Evolutionary conservation across 37 sponge, comb jelly and placozoan genomes (phyloP).

Genomic region (Geodia barretti): DNA sequence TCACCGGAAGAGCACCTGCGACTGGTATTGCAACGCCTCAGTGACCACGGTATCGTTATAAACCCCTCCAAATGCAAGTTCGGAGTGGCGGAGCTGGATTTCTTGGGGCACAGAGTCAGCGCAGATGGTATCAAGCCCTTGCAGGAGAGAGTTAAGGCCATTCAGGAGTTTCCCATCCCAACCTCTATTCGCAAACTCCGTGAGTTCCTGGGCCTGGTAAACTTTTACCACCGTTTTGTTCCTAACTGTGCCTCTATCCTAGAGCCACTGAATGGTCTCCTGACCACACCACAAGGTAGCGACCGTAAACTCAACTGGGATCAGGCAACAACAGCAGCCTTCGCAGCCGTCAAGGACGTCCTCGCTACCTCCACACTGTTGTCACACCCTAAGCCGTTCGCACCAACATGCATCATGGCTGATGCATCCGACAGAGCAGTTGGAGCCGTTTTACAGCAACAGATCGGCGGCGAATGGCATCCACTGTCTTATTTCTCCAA

Average conservation of each 20-base stretch:
- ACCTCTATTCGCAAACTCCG: slow-evolving; percentile 29
- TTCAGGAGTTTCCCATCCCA: slow-evolving; percentile 28
- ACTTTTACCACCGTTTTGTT: slow-evolving; percentile 53
- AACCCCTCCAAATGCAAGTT: slow-evolving; percentile 6
- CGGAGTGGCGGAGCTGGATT: slow-evolving; percentile 15
- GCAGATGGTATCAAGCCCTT: slow-evolving; percentile 21
- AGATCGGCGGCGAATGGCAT: slow-evolving; percentile 13
- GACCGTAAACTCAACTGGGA: too few relatives aligned
- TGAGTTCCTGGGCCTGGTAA: slow-evolving; percentile 38
- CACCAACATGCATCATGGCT: slow-evolving; percentile 7
- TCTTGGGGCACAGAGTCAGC: slow-evolving; percentile 47
- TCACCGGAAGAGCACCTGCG: slow-evolving; percentile 42
- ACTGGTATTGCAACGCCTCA: slow-evolving; percentile 12
- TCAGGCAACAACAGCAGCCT: too few relatives aligned
- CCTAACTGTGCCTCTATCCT: slow-evolving; percentile 32
- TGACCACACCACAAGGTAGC: too few relatives aligned
- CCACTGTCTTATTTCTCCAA: too few relatives aligned
- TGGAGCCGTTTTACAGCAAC: slow-evolving; percentile 23
- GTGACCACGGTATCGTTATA: slow-evolving; percentile 20
- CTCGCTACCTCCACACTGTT: too few relatives aligned
- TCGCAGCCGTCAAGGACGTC: too few relatives aligned
- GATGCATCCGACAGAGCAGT: slow-evolving; percentile 32
- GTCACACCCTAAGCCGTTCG: too few relatives aligned
- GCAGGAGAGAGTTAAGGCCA: slow-evolving; percentile 13
- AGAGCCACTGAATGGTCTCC: slow-evolving; percentile 28